phyloP scores from a whole-genome alignment of 2,888 invertebrate genomes.

The Polyommatus icarus region DNA sequence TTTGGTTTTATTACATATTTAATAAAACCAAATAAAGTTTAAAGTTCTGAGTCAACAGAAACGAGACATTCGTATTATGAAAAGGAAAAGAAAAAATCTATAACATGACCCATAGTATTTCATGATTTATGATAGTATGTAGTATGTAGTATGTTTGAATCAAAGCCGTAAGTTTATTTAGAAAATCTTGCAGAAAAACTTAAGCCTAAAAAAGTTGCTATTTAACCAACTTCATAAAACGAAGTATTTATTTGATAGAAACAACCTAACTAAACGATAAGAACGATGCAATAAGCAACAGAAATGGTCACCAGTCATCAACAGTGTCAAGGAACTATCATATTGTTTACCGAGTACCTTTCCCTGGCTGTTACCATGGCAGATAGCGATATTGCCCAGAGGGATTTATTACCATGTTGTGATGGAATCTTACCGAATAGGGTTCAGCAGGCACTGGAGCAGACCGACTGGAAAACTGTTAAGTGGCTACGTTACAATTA shows the following conservation, averaged over 20 bases:
- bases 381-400: background rate
- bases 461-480: background rate
- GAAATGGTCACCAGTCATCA: background rate
- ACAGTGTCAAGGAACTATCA: background rate
- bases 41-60: too few relatives aligned
- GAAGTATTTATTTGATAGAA: background rate
- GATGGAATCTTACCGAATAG: background rate
- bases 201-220: too few relatives aligned
- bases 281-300: background rate
- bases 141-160: too few relatives aligned
- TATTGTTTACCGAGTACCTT: background rate
- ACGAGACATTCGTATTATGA: too few relatives aligned
- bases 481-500: too few relatives aligned
- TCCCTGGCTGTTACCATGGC: background rate
- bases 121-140: too few relatives aligned
- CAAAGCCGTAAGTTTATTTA: too few relatives aligned
- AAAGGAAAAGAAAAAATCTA: too few relatives aligned
- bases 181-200: too few relatives aligned
- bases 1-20: too few relatives aligned
- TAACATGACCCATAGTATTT: too few relatives aligned
- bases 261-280: background rate
- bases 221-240: background rate
- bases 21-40: too few relatives aligned
- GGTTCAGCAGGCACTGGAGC: background rate
- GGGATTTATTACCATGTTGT: slow-evolving; percentile 2